Percentiles rank a stretch among this genome's conserved stretches.
Conservation (phyloP, 2,888 invertebrate species). For the Abrostola tripartita region DNA sequence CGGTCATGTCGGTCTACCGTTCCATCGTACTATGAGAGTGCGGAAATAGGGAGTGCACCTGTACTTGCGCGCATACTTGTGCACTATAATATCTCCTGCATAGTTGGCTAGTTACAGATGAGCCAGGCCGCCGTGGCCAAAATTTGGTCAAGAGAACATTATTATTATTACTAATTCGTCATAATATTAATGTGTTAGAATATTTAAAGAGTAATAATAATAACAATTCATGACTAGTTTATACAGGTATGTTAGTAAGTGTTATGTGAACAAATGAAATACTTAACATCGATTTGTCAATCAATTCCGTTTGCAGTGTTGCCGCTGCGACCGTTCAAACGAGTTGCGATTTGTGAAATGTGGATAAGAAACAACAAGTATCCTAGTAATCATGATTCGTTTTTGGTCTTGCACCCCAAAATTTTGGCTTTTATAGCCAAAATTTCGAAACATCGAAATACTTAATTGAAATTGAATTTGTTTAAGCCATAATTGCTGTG, state of each 20-base stretch:
- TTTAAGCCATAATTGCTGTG: no score
- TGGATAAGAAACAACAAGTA: conserved; percentile 15
- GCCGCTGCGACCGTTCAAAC: neutral
- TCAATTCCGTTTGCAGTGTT: conserved; percentile 20
- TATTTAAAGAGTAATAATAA: conserved; percentile 16
- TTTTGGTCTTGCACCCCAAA: neutral
- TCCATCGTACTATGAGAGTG: no score
- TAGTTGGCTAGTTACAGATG: no score
- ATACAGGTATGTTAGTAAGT: neutral
- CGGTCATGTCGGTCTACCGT: no score
- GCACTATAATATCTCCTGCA: no score
- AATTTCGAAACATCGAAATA: neutral
- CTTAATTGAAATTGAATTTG: no score
- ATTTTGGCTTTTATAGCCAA: neutral
- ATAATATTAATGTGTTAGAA: conserved; percentile 4
- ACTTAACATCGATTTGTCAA: conserved; percentile 31
- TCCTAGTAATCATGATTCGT: neutral
- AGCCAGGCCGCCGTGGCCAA: no score
- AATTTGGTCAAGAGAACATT: no score
- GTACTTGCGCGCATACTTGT: no score
- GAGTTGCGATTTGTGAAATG: neutral
- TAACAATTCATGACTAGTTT: neutral
- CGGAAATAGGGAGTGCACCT: no score
- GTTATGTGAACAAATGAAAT: conserved; percentile 19
- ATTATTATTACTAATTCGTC: conserved; percentile 27